phyloP scores from a whole-genome alignment of 2,888 invertebrate genomes.

The Liopterus haemorrhoidalis region DNA sequence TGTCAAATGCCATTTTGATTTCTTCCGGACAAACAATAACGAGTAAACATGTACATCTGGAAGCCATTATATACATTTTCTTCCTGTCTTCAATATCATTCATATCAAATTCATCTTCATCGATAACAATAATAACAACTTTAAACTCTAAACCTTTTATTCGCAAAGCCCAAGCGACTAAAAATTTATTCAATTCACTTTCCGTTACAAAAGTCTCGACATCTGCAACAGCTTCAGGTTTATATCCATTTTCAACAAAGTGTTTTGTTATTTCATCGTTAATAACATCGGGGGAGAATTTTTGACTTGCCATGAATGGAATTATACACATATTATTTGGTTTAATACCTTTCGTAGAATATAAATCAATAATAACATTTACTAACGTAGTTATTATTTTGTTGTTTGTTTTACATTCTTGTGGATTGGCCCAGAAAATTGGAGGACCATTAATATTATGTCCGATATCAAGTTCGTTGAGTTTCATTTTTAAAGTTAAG shows the following conservation, averaged over 20 bases:
- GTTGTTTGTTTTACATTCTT: conserved; percentile 22
- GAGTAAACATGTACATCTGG: conserved; percentile 41
- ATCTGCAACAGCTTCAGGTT: conserved; percentile 38
- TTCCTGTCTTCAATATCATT: conserved; percentile 40
- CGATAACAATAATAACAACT: conserved; percentile 41
- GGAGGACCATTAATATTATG: conserved; percentile 40
- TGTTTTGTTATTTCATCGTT: conserved; percentile 38
- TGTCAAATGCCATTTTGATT: conserved; percentile 35
- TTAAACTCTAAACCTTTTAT: conserved; percentile 44
- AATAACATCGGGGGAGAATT: conserved; percentile 35
- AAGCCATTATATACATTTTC: conserved; percentile 42
- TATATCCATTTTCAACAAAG: conserved; percentile 41
- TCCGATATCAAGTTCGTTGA: conserved; percentile 36
- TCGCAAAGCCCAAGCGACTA: conserved; percentile 41
- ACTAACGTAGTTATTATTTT: conserved; percentile 32
- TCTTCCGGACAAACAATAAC: conserved; percentile 37
- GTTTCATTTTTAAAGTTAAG: conserved; percentile 31
- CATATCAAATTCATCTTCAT: conserved; percentile 41
- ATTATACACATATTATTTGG: conserved; percentile 41
- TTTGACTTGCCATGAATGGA: conserved; percentile 39
- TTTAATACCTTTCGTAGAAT: conserved; percentile 41
- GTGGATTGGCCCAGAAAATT: conserved; percentile 39
- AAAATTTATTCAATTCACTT: conserved; percentile 37
- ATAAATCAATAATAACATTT: conserved; percentile 40
- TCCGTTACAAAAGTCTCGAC: conserved; percentile 39